phyloP scores from a whole-genome alignment of 1,140 invertebrate species.

The Drosophila micromelanica region DNA sequence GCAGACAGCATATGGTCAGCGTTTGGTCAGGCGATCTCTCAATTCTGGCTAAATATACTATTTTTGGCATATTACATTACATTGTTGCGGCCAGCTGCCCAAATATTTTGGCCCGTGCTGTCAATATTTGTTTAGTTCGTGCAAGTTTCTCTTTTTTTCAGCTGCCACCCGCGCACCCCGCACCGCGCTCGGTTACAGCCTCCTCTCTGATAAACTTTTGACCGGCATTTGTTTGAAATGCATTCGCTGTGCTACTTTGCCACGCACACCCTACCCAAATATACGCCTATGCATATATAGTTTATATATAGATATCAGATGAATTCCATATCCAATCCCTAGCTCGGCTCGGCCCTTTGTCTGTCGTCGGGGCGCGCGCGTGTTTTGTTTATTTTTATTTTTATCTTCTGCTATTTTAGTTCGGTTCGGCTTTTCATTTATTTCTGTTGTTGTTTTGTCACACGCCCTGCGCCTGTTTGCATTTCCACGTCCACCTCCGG shows the following conservation, averaged over 20 bases:
- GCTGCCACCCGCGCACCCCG: constrained; percentile 5
- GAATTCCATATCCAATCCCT: constrained; percentile 6
- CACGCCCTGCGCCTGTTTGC: constrained; percentile 45
- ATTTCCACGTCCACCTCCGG: constrained; percentile 44
- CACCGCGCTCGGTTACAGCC: neutral
- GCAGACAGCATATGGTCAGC: constrained; percentile 65
- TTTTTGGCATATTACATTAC: constrained; percentile 71
- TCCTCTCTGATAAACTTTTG: neutral
- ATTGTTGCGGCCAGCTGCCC: constrained; percentile 60
- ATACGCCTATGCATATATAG: neutral
- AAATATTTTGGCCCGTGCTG: constrained; percentile 66
- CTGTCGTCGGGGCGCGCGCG: constrained; percentile 50
- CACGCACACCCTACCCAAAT: neutral
- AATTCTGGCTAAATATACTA: constrained; percentile 36
- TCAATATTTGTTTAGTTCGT: constrained; percentile 29
- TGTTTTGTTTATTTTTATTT: constrained; percentile 64
- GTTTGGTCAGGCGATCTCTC: constrained; percentile 29
- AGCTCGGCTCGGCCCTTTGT: constrained; percentile 52
- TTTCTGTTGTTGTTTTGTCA: constrained; percentile 41
- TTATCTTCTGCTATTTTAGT: constrained; percentile 69
- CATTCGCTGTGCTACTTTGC: constrained; percentile 1
- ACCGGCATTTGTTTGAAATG: neutral
- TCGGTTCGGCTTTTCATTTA: constrained; percentile 53
- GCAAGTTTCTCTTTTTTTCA: constrained; percentile 19
- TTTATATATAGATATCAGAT: neutral